Evolutionary conservation across 2,888 invertebrate genomes (phyloP), one percentile per base, ranked within the genome.

Genomic region (Criorhina ranunculi): DNA sequence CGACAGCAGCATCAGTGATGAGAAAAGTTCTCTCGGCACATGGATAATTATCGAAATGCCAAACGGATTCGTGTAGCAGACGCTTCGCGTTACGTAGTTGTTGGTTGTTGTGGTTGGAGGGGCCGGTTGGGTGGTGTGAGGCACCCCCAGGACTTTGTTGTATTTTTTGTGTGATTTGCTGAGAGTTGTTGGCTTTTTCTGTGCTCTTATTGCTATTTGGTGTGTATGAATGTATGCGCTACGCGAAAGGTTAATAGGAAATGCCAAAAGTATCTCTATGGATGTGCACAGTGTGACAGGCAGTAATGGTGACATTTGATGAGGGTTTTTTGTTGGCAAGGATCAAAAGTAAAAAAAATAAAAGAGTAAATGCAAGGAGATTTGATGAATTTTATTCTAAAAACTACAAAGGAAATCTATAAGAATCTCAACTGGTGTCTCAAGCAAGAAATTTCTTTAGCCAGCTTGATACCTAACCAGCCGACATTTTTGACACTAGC

Each of bases 1-100:
- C 53, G 33, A 62, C 55, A 82, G 35, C 60, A 67, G 35, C 60
- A 67, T 40, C 46, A 31, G 78, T 64, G 83, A 79, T 79, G 78
- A 35, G 67, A 73, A 73, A 78, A 79, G 79, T 83, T 83, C n/a
- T 69, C 57, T 73, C 67, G 44, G 60, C 62, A 73, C 60, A 67
- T 69, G 67, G 66, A 67, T 35, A 67, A 83, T 79, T 73, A 83
- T 78, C 79, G 55, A 83, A 83, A 83, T 79, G 73, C 79, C 79
- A 83, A 83, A 67, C 67, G 55, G 66, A 67, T 57, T 79, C 62
- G 40, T 17, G 53, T 55, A 64, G 15, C 17, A 60, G 62, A 59
- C 57, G 15, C 8, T 64, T 46, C 31, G 40, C 4, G 24, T 79
- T 60, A 53, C 12, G 24, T 33, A 40, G 46, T 42, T n/a, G 24